These are phyloP conservation scores for Thereva nobilitata DNA, from an alignment of 2,888 invertebrate species.

Conservation along the genomic window DNA sequence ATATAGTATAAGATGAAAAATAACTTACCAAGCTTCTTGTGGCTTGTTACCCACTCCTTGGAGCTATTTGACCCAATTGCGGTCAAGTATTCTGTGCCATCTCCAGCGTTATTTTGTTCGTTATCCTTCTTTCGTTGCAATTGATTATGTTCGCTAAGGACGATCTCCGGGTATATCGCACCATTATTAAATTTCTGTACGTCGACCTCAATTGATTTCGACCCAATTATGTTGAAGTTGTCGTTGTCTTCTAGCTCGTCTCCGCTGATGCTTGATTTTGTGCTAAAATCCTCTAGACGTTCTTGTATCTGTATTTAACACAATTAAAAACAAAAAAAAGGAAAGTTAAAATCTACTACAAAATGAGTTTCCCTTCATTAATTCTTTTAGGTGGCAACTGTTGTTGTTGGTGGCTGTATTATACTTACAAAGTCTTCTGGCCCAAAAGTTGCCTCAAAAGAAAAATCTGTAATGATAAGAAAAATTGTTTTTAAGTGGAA, in stretches of 20 bases:
- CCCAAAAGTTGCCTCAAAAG: constrained; percentile 27
- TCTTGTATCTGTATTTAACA: neutral
- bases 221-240: constrained; percentile 45
- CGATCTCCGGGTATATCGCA: constrained; percentile 39
- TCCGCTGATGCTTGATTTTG: constrained; percentile 30
- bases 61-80: constrained; percentile 41
- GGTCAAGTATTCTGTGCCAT: constrained; percentile 18
- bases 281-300: constrained; percentile 8
- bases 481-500: neutral
- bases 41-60: constrained; percentile 43
- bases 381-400: too few relatives aligned
- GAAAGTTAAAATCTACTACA: neutral
- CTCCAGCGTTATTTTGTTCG: constrained; percentile 33
- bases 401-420: neutral
- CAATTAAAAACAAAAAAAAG: neutral
- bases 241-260: constrained; percentile 18
- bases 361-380: too few relatives aligned
- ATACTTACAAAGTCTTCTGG: constrained; percentile 31
- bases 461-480: constrained; percentile 35
- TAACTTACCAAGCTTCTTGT: constrained; percentile 43
- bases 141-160: constrained; percentile 30
- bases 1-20: neutral
- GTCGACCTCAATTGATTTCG: constrained; percentile 24
- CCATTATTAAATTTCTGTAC: constrained; percentile 53
- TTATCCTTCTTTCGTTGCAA: constrained; percentile 32